phyloP scores from a whole-genome alignment of 2,888 invertebrate genomes.

The Platycheirus rosarum region DNA sequence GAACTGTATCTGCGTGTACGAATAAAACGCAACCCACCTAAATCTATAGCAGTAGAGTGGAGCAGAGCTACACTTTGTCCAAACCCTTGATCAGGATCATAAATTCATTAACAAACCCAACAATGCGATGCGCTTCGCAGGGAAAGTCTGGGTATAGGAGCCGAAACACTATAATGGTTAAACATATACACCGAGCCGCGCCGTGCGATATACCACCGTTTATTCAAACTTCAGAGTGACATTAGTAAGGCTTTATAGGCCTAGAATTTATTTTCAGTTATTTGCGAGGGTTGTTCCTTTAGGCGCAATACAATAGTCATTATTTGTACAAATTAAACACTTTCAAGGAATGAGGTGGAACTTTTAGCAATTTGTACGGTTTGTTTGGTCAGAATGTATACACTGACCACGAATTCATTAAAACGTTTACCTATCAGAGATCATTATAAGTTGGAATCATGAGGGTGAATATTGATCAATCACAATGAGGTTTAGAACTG shows the following conservation, averaged over 20 bases:
- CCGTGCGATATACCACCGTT: too few species aligned
- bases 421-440: slow-evolving; percentile 63
- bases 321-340: slow-evolving; percentile 65
- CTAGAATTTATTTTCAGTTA: slow-evolving; percentile 50
- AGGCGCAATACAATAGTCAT: slow-evolving; percentile 9
- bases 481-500: too few species aligned
- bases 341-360: slow-evolving; percentile 14
- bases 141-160: too few species aligned
- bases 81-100: slow-evolving; percentile 64
- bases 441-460: slow-evolving; percentile 24
- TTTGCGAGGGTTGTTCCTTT: slow-evolving; percentile 42
- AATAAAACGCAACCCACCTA: slow-evolving; percentile 9
- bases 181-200: too few species aligned
- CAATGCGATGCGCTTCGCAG: slow-evolving; percentile 39
- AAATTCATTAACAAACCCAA: slow-evolving; percentile 69
- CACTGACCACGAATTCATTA: slow-evolving; percentile 67
- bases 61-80: slow-evolving; percentile 2
- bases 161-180: too few species aligned
- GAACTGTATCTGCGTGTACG: slow-evolving; percentile 12
- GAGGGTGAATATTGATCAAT: too few species aligned
- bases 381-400: slow-evolving; percentile 49
- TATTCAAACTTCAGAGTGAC: slow-evolving; percentile 12
- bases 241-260: slow-evolving; percentile 26
- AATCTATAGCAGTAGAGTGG: background rate
- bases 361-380: slow-evolving; percentile 57